These are phyloP conservation scores for Cosmia trapezina DNA, from an alignment of 2,888 invertebrate genomes.

Conservation along the genomic window DNA sequence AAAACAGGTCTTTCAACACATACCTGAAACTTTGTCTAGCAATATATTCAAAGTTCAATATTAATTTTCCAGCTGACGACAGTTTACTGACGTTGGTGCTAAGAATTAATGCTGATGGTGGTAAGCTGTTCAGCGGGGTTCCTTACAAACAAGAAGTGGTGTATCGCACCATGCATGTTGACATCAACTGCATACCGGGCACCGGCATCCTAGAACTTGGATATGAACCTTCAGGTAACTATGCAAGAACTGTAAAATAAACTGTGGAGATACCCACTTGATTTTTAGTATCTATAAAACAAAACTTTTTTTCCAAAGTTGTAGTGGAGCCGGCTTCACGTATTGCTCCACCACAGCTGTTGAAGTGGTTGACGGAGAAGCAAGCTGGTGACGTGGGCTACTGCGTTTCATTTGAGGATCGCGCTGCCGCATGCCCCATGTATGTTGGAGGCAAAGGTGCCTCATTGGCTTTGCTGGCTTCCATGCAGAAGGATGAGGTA, in stretches of 20 bases:
- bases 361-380: conserved; percentile 74
- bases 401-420: conserved; percentile 85
- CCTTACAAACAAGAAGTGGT: conserved; percentile 75
- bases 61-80: conserved; percentile 70
- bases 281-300: not conserved
- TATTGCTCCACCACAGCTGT: conserved; percentile 67
- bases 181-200: conserved; percentile 78
- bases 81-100: conserved; percentile 75
- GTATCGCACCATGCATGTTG: conserved; percentile 73
- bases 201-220: conserved; percentile 81
- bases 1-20: not conserved
- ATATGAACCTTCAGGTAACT: conserved; percentile 75
- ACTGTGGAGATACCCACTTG: not conserved
- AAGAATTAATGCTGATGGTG: conserved; percentile 74
- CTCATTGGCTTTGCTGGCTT: conserved; percentile 92
- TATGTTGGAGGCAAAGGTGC: conserved; percentile 95
- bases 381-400: conserved; percentile 75
- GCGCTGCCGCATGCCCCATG: conserved; percentile 87
- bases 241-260: conserved; percentile 14
- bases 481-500: conserved; percentile 85
- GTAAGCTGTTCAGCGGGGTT: conserved; percentile 72
- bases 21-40: not conserved
- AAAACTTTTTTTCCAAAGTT: conserved; percentile 52
- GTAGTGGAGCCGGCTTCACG: conserved; percentile 62
- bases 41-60: not conserved